phyloP scores from a whole-genome alignment of 2,888 invertebrate species.

The Drosophila mulleri region DNA sequence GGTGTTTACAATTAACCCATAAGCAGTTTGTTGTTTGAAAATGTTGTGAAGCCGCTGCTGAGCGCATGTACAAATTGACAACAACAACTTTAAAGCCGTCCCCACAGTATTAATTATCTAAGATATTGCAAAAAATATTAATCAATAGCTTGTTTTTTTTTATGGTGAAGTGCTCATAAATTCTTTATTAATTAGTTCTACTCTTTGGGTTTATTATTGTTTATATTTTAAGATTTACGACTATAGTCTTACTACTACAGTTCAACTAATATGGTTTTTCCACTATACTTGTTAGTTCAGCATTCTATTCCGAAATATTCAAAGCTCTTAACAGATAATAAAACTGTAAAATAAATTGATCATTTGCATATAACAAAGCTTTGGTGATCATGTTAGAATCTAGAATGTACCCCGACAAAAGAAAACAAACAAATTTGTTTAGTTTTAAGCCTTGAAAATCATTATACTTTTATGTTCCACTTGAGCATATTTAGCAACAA shows the following conservation, averaged over 20 bases:
- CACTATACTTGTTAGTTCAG: too few relatives aligned
- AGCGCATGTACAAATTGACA: background rate
- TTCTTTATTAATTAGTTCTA: background rate
- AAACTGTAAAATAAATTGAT: too few relatives aligned
- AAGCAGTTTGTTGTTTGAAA: constrained; percentile 1
- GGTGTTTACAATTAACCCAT: constrained; percentile 13
- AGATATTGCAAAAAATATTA: background rate
- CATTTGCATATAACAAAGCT: too few relatives aligned
- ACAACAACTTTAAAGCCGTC: background rate
- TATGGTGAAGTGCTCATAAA: background rate
- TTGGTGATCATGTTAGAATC: too few relatives aligned
- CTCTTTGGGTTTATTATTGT: background rate
- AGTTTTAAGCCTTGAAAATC: too few relatives aligned
- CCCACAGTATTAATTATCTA: background rate
- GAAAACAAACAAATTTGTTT: too few relatives aligned
- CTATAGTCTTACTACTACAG: background rate
- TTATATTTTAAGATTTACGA: background rate
- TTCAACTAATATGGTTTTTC: too few relatives aligned
- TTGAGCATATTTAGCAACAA: too few relatives aligned
- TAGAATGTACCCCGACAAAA: too few relatives aligned
- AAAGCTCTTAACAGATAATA: too few relatives aligned
- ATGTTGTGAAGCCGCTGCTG: constrained; percentile 1
- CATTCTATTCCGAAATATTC: too few relatives aligned
- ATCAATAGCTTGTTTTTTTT: background rate
- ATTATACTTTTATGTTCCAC: too few relatives aligned